These are phyloP conservation scores for Trachymyrmex septentrionalis DNA, from an alignment of 1,140 invertebrate species.

Conservation along the genomic window DNA sequence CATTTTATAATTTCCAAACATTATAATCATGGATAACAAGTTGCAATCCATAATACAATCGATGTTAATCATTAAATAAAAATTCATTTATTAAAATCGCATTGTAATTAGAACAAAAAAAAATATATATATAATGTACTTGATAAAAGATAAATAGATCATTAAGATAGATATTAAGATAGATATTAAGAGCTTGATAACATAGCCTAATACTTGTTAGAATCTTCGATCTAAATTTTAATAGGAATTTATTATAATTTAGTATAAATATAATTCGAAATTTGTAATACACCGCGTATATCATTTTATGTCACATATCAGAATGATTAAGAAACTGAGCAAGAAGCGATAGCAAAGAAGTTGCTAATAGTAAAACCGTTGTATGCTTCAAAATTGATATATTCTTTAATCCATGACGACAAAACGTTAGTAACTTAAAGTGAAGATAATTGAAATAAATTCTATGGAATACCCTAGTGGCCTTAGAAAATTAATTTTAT, in stretches of 20 bases:
- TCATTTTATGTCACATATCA: slow-evolving; percentile 46
- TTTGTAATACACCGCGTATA: slow-evolving; percentile 31
- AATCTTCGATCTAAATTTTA: slow-evolving; percentile 26
- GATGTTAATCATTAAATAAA: not conserved
- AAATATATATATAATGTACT: slow-evolving; percentile 26
- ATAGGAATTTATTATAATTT: slow-evolving; percentile 37
- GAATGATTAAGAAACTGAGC: slow-evolving; percentile 13
- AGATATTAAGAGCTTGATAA: slow-evolving; percentile 33
- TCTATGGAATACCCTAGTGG: slow-evolving; percentile 72
- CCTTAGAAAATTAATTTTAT: slow-evolving; percentile 75
- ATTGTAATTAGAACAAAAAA: not conserved
- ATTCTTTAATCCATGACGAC: slow-evolving; percentile 17
- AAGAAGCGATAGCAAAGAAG: no score
- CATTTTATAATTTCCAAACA: not conserved
- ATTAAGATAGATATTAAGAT: slow-evolving; percentile 33
- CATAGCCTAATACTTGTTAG: slow-evolving; percentile 56
- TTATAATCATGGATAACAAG: not conserved
- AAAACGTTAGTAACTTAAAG: slow-evolving; percentile 19
- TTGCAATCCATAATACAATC: slow-evolving; percentile 17
- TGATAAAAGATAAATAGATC: not conserved
- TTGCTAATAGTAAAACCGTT: not conserved
- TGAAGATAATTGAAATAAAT: slow-evolving; percentile 46
- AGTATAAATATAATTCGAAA: slow-evolving; percentile 50
- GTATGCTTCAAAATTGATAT: slow-evolving; percentile 25
- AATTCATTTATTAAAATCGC: not conserved